Evolutionary conservation across 2,113 vertebrate genomes (phyloP), one percentile per base, ranked within the genome.

Genomic region (Spea bombifrons): DNA sequence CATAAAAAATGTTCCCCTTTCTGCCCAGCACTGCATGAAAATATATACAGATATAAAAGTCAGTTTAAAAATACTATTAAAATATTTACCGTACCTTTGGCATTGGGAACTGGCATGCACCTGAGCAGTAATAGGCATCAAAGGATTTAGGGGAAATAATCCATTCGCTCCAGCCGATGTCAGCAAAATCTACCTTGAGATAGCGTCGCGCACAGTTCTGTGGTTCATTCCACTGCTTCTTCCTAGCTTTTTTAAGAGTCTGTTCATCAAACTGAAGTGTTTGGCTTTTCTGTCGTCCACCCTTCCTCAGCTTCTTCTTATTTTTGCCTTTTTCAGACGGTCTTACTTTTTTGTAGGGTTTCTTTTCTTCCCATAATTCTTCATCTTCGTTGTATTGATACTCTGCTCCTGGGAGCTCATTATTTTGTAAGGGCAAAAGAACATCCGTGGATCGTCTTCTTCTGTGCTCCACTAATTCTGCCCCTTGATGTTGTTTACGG

Each of bases 161-260:
- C 97, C 97, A 99, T 77, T 99, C 96, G 0, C 92, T 99, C 97
- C 97, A 99, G 82, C 97, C 97, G 1, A 99, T 97, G 84, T 99
- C 97, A 0, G 96, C 96, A 74, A 99, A 99, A 89, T 99, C 97
- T 81, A 99, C 97, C 84, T 95, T 98, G 71, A 99, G 95, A 66
- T 97, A 97, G 4, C 96, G 90, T 4, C 96, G 92, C 0, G 96
- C 81, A 0, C 97, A 99, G 15, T 93, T 94, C 59, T 92, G 85
- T 0, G 96, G 96, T 81, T 98, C 94, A 0, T 93, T 93, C 96
- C 96, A 97, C 70, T 98, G 97, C 93, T 95, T 97, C 88, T 92
- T 95, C 7, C 97, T 88, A 0, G 96, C 96, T 87, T 95, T 96
- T 86, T 95, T 96, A 71, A 98, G 92, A 0, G 96, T 98, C 75